These are phyloP conservation scores for Urocitellus parryii DNA, from an alignment of 2,113 vertebrate genomes.

Conservation along the genomic window DNA sequence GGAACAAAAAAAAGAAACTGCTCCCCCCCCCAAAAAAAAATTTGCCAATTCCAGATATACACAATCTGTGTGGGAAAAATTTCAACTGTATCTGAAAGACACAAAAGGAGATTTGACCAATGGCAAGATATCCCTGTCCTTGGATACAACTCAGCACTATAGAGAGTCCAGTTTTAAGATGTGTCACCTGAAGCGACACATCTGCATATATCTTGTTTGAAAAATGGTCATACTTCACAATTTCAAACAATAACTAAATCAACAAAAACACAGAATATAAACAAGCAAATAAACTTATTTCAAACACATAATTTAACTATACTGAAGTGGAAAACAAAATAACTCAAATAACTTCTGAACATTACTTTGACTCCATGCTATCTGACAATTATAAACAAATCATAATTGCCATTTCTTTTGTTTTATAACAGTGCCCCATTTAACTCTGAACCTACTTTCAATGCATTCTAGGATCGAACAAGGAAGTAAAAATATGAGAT, in stretches of 20 bases:
- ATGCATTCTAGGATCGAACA: neutral
- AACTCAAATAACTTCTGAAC: neutral
- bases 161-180: neutral
- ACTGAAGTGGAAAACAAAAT: neutral
- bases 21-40: neutral
- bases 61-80: neutral
- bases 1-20: conserved; percentile 7
- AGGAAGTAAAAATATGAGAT: neutral
- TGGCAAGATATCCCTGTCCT: neutral
- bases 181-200: neutral
- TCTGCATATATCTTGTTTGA: neutral
- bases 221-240: neutral
- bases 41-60: neutral
- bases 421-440: neutral
- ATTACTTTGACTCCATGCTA: neutral
- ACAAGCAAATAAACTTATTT: neutral
- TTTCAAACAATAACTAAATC: conserved; percentile 13
- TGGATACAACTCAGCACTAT: neutral
- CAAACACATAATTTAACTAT: neutral
- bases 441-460: neutral
- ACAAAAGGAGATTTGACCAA: conserved; percentile 8
- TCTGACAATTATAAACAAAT: neutral
- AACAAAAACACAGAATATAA: neutral
- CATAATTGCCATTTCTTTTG: neutral
- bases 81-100: conserved; percentile 5